Evolutionary conservation across 2,888 invertebrate species (phyloP), one percentile per base, ranked within the genome.

Genomic region (Drosophila maculinotata): DNA sequence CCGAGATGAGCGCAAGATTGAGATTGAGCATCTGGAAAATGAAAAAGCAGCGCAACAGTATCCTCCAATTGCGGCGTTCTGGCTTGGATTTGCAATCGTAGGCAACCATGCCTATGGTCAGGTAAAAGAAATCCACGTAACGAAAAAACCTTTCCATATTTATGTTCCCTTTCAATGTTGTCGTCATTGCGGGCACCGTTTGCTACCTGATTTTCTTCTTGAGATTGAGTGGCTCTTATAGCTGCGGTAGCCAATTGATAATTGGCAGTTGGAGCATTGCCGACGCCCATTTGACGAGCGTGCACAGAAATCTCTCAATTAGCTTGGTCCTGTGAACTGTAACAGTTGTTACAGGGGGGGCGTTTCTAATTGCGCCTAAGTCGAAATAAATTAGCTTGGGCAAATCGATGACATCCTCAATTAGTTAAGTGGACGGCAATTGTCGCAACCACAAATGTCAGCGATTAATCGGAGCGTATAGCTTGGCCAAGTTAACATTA

Each of bases 31-130:
- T 52, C 9, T 73, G 79, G 0, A 78, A 35, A 5, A 79, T 44
- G 41, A 85, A 89, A 2, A 74, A 48, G 3, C 62, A 20, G 25
- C 64, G 48, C 8, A 77, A 52, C 1, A 81, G 20, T 0, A 53
- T 53, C 6, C 51, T 53, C n/a, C 60, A 56, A 3, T 39, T 59
- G 3, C 15, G 33, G 15, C 45, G 44, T 2, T 56, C 41, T 5
- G 1, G 6, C 6, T n/a, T 6, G 0, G 10, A 20, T 3, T 41
- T 28, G 1, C 23, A 23, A 4, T 67, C 69, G 56, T 88, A 89
- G 10, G 82, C 79, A 53, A 70, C 54, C 41, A 90, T 73, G 20
- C 90, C 90, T 14, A 90, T 72, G 0, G 83, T 73, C 2, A 76
- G 48, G 44, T 86, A 88, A 45, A 89, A 83, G 0, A 69, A 35